A percentile compares a stretch with the other conserved stretches of the same genome.
Evolutionary conservation across 2,797 vertebrate genomes (phyloP).

Genomic region (Anguilla anguilla): DNA sequence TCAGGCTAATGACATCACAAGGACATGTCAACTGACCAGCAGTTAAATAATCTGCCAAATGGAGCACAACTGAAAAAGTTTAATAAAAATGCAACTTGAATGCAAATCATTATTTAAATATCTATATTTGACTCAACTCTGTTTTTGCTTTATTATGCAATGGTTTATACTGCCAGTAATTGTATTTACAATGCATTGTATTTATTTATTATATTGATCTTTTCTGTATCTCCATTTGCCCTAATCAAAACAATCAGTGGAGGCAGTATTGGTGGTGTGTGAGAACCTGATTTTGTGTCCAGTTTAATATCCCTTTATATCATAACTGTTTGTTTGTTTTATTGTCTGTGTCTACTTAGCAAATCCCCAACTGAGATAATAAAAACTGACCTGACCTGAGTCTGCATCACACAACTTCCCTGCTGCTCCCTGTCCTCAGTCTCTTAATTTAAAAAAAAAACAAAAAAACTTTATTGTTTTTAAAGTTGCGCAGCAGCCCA

Average conservation of each 20-base stretch:
- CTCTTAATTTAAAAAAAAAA: neutral
- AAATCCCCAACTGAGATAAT: too few species aligned
- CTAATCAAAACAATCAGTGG: neutral
- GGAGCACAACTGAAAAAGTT: neutral
- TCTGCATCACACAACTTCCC: neutral
- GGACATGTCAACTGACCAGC: neutral
- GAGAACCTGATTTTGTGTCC: too few species aligned
- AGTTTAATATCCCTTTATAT: too few species aligned
- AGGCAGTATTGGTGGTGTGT: neutral
- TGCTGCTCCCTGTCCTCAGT: neutral
- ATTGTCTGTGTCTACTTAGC: neutral
- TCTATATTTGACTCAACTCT: neutral
- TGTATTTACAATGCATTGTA: neutral
- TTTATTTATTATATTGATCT: neutral
- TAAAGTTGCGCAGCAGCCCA: neutral
- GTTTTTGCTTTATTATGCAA: neutral
- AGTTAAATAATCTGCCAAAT: neutral
- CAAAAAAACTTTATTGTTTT: neutral
- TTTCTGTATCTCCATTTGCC: neutral
- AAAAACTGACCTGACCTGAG: neutral
- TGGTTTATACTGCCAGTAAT: neutral
- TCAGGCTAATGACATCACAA: neutral
- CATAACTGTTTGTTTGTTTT: too few species aligned
- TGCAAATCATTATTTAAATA: neutral
- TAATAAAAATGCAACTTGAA: neutral